These are phyloP conservation scores for Macrotis lagotis DNA, from an alignment of 2,113 vertebrate genomes.

Conservation along the genomic window DNA sequence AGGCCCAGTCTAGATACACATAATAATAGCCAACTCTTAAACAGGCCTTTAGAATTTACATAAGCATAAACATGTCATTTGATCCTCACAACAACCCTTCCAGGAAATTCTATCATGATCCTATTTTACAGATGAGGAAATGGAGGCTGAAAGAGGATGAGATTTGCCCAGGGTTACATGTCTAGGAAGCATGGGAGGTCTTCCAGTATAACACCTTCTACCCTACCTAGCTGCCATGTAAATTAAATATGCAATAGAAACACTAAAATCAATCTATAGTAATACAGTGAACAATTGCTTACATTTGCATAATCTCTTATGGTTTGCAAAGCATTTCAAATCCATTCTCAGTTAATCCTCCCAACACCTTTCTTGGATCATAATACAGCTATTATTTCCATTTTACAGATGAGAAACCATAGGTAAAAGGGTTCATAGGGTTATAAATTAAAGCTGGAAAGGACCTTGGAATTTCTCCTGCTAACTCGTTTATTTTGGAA, in stretches of 20 bases:
- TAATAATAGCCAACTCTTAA: background rate
- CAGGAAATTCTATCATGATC: background rate
- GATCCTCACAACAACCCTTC: background rate
- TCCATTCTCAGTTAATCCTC: constrained; percentile 31
- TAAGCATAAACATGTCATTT: background rate
- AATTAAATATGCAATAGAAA: background rate
- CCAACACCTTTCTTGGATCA: background rate
- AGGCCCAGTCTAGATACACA: background rate
- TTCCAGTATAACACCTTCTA: background rate
- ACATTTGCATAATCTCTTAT: background rate
- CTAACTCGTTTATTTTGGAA: background rate
- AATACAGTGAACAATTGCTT: background rate
- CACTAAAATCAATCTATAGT: background rate
- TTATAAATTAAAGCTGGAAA: background rate
- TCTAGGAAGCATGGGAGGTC: background rate
- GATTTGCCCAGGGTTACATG: background rate
- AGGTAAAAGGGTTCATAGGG: background rate
- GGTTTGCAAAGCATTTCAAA: background rate
- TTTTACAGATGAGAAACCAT: background rate
- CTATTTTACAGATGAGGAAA: background rate
- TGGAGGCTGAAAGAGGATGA: background rate
- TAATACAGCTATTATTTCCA: background rate
- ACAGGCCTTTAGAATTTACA: background rate
- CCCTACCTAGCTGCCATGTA: background rate
- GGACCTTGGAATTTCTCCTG: background rate